Evolutionary conservation across 2,797 vertebrate species (phyloP), one percentile per base, ranked within the genome.

Genomic region (Betta splendens): DNA sequence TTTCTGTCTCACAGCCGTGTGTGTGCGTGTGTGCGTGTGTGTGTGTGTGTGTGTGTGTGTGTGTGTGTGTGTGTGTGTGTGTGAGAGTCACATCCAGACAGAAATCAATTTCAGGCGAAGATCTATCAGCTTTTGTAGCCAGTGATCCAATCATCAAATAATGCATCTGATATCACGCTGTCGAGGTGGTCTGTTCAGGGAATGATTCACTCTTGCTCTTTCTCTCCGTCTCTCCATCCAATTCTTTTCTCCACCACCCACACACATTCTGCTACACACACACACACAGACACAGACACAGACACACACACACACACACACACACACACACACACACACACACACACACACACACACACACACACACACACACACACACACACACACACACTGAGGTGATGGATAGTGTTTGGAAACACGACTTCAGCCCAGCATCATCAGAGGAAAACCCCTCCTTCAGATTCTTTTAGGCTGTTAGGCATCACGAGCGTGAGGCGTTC

Each of bases 131-230:
- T 87, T 85, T 85, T 89, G 85, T 84, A 83, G 81, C 79, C 77
- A 72, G 84, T 67, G 73, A 85, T 88, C 85, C 88, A 88, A 88
- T 89, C 84, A 85, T 85, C 84, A 85, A 85, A 88, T 86, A 86
- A 88, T 87, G 85, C 85, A 86, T 86, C 83, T 85, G 84, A 87
- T 88, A 86, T 87, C 88, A 88, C 77, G 77, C 81, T 83, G 83
- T 81, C 54, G 72, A 85, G 81, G 83, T 85, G 85, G 85, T 86
- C 81, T 82, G 85, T 82, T 84, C 79, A 65, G 81, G 75, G 81
- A 88, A 86, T 88, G 85, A 89, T 82, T 85, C 80, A 81, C 80
- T 85, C 79, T 33, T 73, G 72, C 73, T 50, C 72, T 61, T 31
- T 70, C 56, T 57, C 48, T 74, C 65, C 64, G 36, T 47, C 52